Conservation (phyloP, 2,113 vertebrate genomes). For the Genyomyrus donnyi region DNA sequence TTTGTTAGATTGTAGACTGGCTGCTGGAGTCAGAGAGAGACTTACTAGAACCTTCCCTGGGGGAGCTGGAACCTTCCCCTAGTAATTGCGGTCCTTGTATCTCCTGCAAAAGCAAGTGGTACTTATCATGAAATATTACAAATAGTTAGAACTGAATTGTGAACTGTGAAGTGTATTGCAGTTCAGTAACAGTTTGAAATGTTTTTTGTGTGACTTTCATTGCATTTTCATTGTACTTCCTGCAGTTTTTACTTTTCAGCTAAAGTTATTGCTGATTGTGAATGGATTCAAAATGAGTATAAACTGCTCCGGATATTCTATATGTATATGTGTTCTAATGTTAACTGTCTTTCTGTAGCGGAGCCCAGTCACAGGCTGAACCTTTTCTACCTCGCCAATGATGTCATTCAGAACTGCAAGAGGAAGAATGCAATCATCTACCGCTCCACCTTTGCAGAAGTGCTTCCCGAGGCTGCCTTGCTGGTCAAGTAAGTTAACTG, state of each 20-base stretch:
- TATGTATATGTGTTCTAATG: too few species aligned
- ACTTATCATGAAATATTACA: not conserved
- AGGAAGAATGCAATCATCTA: constrained; percentile 91
- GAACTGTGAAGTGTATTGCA: not conserved
- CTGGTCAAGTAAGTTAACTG: constrained; percentile 78
- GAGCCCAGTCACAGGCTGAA: constrained; percentile 86
- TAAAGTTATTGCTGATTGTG: not conserved
- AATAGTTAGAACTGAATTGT: not conserved
- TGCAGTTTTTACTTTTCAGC: not conserved
- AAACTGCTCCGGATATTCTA: not conserved
- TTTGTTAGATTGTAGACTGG: not conserved
- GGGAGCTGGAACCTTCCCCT: not conserved
- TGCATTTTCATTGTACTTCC: not conserved
- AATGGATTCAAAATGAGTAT: not conserved
- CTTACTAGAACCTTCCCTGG: not conserved
- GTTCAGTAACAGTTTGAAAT: not conserved
- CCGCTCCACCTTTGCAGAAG: constrained; percentile 81
- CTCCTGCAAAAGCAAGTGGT: not conserved
- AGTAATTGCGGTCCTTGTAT: not conserved
- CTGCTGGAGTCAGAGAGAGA: not conserved
- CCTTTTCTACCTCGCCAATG: constrained; percentile 94
- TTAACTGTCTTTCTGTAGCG: constrained; percentile 55
- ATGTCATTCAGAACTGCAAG: constrained; percentile 98
- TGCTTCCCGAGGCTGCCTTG: constrained; percentile 80
- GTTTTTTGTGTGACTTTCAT: not conserved